Base-by-base conservation (phyloP, 2,797 vertebrate species). In the Ceryle rudis region DNA sequence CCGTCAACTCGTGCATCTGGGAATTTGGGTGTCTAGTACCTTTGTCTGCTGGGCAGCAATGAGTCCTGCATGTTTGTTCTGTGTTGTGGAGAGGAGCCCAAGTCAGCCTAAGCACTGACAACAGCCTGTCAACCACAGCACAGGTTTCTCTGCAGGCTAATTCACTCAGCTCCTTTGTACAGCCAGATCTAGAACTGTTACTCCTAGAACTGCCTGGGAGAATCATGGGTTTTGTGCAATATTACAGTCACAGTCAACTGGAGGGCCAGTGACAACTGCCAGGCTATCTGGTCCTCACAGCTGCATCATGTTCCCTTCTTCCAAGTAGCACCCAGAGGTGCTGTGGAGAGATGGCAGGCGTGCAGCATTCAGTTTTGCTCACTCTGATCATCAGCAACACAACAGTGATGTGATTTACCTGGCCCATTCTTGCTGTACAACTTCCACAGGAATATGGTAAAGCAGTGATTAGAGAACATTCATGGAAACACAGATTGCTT, bases 71-170 rank as follows among this genome's bases (percentile, higher is more conserved):
- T 31, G 52, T 10, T 54, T 15, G 28, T 16, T 54, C 28, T n/a
- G 39, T 0, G 1, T 46, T 46, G 14, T 14, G 31, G 26, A 49
- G 64, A 39, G 35, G 35, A 79, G 4, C 52, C 9, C 0, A 0
- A 46, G 52, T 25, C 64, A 82, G 37, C 21, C 55, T 17, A 5
- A 58, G 28, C 65, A 14, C 42, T 17, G 20, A 28, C 25, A 44
- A 4, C 25, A 62, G 20, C 19, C 58, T 80, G 52, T 29, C 23
- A 51, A 49, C 15, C 37, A 16, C 15, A 54, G 46, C 33, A 33
- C 0, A 9, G 37, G 11, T 57, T 81, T 39, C 57, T 72, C 60
- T 35, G 31, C 6, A 1, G 21, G 44, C 16, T 44, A n/a, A 57
- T 65, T 81, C 33, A 9, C 51, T 47, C 60, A 73, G 49, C 51